phyloP scores from a whole-genome alignment of 2,113 vertebrate genomes.

The Turdus rufiventris region DNA sequence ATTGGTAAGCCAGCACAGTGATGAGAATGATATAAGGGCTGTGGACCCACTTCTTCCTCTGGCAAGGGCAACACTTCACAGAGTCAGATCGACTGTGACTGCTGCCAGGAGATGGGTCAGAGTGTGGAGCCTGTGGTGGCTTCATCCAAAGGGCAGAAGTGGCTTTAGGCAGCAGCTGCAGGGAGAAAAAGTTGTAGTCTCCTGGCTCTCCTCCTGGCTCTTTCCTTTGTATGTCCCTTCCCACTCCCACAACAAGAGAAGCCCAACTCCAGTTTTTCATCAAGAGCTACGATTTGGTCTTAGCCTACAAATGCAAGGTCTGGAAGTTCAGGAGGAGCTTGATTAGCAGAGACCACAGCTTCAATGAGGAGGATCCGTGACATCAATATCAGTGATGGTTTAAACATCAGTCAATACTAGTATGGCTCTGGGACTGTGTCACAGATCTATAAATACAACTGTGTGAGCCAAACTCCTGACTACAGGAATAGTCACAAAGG shows the following conservation, averaged over 20 bases:
- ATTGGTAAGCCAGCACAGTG: background rate
- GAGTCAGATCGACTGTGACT: background rate
- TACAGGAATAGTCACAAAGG: background rate
- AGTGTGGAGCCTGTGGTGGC: fast-evolving
- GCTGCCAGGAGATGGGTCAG: background rate
- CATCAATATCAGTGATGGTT: background rate
- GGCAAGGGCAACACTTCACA: background rate
- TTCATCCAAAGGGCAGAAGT: background rate
- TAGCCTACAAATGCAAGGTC: background rate
- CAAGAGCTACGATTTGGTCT: background rate
- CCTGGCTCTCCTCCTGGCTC: background rate
- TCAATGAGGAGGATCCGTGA: background rate
- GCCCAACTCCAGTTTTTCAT: background rate
- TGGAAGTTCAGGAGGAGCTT: background rate
- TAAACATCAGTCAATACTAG: background rate
- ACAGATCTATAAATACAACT: background rate
- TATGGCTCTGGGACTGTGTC: background rate
- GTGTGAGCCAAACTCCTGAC: background rate
- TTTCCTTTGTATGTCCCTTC: background rate
- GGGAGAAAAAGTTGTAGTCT: background rate
- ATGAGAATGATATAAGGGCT: background rate
- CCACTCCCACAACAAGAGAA: background rate
- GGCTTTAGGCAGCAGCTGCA: background rate
- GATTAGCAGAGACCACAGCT: background rate
- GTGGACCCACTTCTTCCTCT: background rate